Evolutionary conservation across 2,888 invertebrate species (phyloP).

Genomic region (Pyralis farinalis): DNA sequence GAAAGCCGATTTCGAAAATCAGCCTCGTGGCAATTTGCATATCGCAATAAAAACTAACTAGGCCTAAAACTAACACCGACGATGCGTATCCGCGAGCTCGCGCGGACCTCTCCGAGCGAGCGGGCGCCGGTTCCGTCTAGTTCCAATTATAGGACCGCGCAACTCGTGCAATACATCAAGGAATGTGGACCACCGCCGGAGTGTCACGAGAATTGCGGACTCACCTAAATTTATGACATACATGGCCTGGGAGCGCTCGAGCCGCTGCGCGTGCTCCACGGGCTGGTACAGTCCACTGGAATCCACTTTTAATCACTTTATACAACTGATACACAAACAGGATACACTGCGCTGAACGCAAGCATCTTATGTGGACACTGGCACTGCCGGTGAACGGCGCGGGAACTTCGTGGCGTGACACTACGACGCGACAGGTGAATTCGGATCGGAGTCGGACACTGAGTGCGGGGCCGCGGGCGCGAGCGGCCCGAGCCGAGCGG

Average conservation of each 20-base stretch:
- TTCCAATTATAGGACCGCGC: constrained; percentile 59
- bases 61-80: constrained; percentile 25
- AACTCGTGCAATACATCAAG: constrained; percentile 36
- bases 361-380: constrained; percentile 70
- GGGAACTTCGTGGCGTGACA: constrained; percentile 35
- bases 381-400: constrained; percentile 47
- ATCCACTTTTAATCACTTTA: constrained; percentile 73
- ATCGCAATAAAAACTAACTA: constrained; percentile 38
- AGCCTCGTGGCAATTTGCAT: constrained; percentile 40
- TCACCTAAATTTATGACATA: constrained; percentile 81
- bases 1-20: constrained; percentile 49
- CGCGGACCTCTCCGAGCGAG: constrained; percentile 36
- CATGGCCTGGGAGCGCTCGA: constrained; percentile 80
- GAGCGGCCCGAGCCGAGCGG: constrained; percentile 22
- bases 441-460: constrained; percentile 63
- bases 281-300: constrained; percentile 75
- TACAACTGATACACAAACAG: constrained; percentile 60
- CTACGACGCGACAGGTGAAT: constrained; percentile 47
- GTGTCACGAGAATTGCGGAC: constrained; percentile 56
- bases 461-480: constrained; percentile 30
- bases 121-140: constrained; percentile 63
- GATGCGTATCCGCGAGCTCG: constrained; percentile 20
- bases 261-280: constrained; percentile 75
- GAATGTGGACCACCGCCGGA: constrained; percentile 50
- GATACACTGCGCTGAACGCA: constrained; percentile 64